A percentile compares a stretch with the other conserved stretches of the same genome.
phyloP scores from a whole-genome alignment of 1,140 invertebrate species.

The Oryzaephilus surinamensis region DNA sequence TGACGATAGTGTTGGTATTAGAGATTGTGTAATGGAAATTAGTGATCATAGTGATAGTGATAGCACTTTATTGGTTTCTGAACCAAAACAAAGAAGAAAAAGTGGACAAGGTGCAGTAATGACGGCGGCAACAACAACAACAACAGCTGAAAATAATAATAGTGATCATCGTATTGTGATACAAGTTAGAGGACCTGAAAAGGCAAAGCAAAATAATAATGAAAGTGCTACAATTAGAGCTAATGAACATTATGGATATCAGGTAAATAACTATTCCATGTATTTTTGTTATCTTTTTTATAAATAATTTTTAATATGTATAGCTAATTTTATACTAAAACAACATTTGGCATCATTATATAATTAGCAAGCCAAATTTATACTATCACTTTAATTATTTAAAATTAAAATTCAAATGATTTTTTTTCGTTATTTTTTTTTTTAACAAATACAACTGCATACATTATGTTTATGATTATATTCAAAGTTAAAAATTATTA shows the following conservation, averaged over 20 bases:
- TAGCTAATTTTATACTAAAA: too few relatives aligned
- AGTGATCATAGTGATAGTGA: slow-evolving; percentile 79
- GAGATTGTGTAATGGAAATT: slow-evolving; percentile 68
- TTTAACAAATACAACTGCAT: too few relatives aligned
- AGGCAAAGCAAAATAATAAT: slow-evolving; percentile 29
- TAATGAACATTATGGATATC: slow-evolving; percentile 37
- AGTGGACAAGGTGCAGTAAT: slow-evolving; percentile 34
- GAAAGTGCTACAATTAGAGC: slow-evolving; percentile 20
- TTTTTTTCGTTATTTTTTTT: too few relatives aligned
- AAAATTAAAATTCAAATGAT: too few relatives aligned
- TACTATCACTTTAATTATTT: too few relatives aligned
- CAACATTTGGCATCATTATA: too few relatives aligned
- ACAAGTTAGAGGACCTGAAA: slow-evolving; percentile 66
- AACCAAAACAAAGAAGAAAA: slow-evolving; percentile 56
- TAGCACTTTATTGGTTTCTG: slow-evolving; percentile 62
- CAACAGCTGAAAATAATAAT: slow-evolving; percentile 38
- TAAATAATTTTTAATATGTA: too few relatives aligned
- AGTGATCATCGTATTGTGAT: slow-evolving; percentile 71
- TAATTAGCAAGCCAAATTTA: too few relatives aligned
- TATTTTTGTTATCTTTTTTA: slow-evolving; percentile 10
- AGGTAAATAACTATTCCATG: too few relatives aligned
- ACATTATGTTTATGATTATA: too few relatives aligned
- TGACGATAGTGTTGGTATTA: slow-evolving; percentile 53
- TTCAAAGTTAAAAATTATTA: too few relatives aligned
- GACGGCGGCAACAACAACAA: slow-evolving; percentile 37